Evolutionary conservation across 2,113 vertebrate species (phyloP), one percentile per base, ranked within the genome.

Genomic region (Grammomys surdaster): DNA sequence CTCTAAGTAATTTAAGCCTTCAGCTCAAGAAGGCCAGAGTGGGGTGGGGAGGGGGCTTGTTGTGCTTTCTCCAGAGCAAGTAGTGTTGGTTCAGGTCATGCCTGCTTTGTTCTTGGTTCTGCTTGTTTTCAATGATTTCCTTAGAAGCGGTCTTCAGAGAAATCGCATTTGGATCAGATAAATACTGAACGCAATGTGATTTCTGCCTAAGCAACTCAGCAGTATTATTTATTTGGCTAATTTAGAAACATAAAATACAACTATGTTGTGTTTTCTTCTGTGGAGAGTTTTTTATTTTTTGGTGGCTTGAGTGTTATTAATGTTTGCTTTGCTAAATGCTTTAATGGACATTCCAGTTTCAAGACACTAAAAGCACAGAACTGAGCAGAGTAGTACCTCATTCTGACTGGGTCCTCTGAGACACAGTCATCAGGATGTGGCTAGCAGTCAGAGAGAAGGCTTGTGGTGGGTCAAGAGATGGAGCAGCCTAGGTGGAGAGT

Each of bases 121-220:
- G 7, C 81, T 95, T 89, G 43, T 46, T 94, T 65, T 82, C 88
- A 88, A 19, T 72, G n/a, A 77, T 90, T 90, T 82, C 63, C 26
- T 94, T 19, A 86, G 76, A 88, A 8, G 17, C 12, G 65, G 51
- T 63, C 51, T 22, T 46, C 12, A 70, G 63, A 77, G 10, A 36
- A 48, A 26, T 56, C 46, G 1, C 20, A 70, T 36, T 76, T 40
- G 36, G 70, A 56, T 91, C 60, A 67, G 60, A 85, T 31, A 65
- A 63, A 63, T 46, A 26, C 81, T 58, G 43, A 43, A n/a, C 28
- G 5, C 14, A 1, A 1, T 22, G 26, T 67, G n/a, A 77, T 43
- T 51, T 58, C 3, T 33, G 22, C 67, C 20, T 73, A 60, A 75
- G 54, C 26, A 13, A 65, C 26, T 86, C 77, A 81, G 73, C 4